Evolutionary conservation across 2,888 invertebrate genomes (phyloP), one percentile per base, ranked within the genome.

Genomic region (Acronicta leporina): DNA sequence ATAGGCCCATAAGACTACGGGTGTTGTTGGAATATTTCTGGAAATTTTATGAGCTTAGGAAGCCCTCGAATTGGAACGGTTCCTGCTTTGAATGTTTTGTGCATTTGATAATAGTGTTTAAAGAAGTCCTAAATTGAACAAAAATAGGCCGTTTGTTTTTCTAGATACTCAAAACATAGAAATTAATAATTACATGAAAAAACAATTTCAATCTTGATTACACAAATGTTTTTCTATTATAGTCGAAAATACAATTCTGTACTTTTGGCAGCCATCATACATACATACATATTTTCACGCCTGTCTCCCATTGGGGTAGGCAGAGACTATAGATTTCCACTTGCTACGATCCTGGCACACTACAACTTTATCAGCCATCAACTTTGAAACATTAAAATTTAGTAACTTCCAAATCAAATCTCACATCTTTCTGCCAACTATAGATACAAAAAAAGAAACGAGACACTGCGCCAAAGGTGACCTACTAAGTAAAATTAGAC

Each of bases 401-500:
- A n/a, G 5, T n/a, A 38, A 6, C 38, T 27, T 14, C 5, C 41
- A 43, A 43, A 55, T 45, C 13, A 13, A 43, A 44, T 43, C 20
- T 15, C n/a, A 49, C 11, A 50, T 53, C n/a, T 25, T 42, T 54
- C n/a, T 20, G 10, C 13, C 40, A 30, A 57, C 25, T 27, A 44
- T 47, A 44, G 44, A 35, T 33, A 5, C 35, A 47, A 53, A 48
- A 63, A 60, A 71, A 63, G 35, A 63, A 67, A 62, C 44, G 63
- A 63, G 49, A 48, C 44, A 48, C 54, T 69, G 57, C 68, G 56
- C 45, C 60, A 80, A 80, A 78, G 76, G 79, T 79, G 79, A 80
- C 80, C 79, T 76, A 80, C 72, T 78, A 60, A 68, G 73, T 58
- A 80, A 73, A 78, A 76, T 79, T 76, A 80, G 79, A 79, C 80